Evolutionary conservation across 2,113 vertebrate species (phyloP).

Genomic region (Strigops habroptila): DNA sequence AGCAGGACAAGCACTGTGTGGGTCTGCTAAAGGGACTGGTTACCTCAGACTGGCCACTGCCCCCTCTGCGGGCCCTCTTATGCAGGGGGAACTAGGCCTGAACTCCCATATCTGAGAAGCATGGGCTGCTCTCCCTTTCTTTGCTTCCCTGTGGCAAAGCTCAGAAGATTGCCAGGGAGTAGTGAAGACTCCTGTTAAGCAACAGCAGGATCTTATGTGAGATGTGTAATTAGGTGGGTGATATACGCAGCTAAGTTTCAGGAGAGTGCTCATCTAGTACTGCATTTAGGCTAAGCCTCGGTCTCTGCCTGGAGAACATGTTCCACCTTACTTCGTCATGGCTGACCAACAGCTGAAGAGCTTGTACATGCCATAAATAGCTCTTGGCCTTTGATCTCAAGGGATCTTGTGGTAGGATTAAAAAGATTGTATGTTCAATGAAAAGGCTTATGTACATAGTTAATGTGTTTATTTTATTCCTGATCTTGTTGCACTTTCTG

Average conservation of each 20-base stretch:
- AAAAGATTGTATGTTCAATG: background rate
- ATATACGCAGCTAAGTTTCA: background rate
- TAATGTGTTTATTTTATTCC: slow-evolving; percentile 33
- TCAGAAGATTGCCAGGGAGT: background rate
- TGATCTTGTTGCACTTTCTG: slow-evolving; percentile 41
- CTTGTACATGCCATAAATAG: fast-evolving
- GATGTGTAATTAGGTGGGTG: background rate
- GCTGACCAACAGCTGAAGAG: background rate
- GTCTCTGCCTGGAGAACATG: background rate
- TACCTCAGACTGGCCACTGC: background rate
- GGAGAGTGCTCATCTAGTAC: background rate
- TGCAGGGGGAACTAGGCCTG: background rate
- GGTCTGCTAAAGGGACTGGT: background rate
- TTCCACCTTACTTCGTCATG: background rate
- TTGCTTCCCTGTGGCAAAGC: background rate
- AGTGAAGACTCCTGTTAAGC: background rate
- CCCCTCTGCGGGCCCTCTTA: background rate
- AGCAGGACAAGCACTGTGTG: background rate
- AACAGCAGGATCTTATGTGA: background rate
- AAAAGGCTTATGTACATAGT: slow-evolving; percentile 43
- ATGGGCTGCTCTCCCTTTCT: background rate
- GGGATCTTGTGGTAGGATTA: background rate
- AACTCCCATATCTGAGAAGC: fast-evolving
- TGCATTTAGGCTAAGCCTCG: background rate
- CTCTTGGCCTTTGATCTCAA: background rate